Percentiles rank a stretch among this genome's conserved stretches.
Evolutionary conservation across 2,888 invertebrate genomes (phyloP).

Genomic region (Drosophila melanosoma): DNA sequence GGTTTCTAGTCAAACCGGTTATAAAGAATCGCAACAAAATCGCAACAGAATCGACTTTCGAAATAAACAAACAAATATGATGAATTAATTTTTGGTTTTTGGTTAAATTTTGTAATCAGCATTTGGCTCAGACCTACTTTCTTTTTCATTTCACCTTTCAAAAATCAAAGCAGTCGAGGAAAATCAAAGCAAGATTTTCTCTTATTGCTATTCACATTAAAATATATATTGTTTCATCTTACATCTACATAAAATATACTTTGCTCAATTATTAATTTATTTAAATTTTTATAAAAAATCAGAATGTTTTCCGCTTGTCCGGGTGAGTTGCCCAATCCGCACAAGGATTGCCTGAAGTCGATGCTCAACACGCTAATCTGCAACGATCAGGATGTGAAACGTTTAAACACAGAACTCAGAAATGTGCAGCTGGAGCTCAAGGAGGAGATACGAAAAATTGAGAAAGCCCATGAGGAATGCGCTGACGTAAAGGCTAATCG

Average conservation of each 20-base stretch:
- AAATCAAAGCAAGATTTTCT: not conserved
- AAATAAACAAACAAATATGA: not conserved
- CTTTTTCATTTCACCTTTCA: not conserved
- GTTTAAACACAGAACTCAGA: slow-evolving; percentile 67
- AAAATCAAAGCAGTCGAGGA: slow-evolving; percentile 1
- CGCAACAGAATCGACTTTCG: slow-evolving; percentile 2
- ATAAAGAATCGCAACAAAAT: not conserved
- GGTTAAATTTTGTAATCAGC: not conserved
- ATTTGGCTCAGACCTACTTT: not conserved
- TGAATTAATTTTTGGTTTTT: slow-evolving; percentile 1
- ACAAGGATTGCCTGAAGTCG: slow-evolving; percentile 70
- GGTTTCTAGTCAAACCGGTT: slow-evolving; percentile 44
- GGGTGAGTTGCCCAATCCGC: slow-evolving; percentile 76
- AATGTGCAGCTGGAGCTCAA: slow-evolving; percentile 64
- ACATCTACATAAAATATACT: not conserved
- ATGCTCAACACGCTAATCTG: slow-evolving; percentile 72
- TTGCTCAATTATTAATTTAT: slow-evolving; percentile 6
- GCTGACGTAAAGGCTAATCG: slow-evolving; percentile 22
- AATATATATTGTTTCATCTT: slow-evolving; percentile 2
- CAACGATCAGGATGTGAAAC: slow-evolving; percentile 77
- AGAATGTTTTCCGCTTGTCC: slow-evolving; percentile 64
- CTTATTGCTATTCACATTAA: not conserved
- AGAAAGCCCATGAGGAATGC: slow-evolving; percentile 41
- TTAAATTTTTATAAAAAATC: not conserved
- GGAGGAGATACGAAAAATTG: slow-evolving; percentile 55